Base-by-base conservation (phyloP, 2,888 invertebrate genomes). In the Tipula vernalis region DNA sequence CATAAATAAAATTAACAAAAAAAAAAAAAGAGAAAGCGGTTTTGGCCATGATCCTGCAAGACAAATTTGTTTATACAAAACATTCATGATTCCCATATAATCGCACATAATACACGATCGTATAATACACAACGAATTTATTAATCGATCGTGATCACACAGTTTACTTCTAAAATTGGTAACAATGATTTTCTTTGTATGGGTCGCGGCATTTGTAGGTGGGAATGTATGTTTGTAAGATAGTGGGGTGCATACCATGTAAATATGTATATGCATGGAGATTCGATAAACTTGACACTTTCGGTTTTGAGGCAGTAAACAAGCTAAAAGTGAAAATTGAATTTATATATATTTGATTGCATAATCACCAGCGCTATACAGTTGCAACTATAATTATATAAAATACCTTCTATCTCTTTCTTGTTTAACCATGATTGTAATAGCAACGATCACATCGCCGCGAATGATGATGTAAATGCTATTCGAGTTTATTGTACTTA, bases 31-130 rank as follows among this genome's bases (percentile, higher is more conserved):
- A 87, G 87, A 87, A 87, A 87, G 87, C 86, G 86, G 87, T 87
- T 87, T 87, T 87, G 87, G 86, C 87, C 87, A 86, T 87, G 87
- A 87, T 87, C 87, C 87, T 87, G 87, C 28, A 71, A 71, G 71
- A 71, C 71, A 71, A 71, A 71, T 71, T 71, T 71, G 71, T 71
- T 18, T 71, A 71, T 71, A 71, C 71, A 28, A 71, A 71, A 28
- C 28, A 83, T 86, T 83, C 87, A 86, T 87, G 87, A 87, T 86
- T 87, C 87, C 87, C 86, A 87, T 83, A 36, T 36, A 41, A 28
- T 44, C 18, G 8, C 71, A 71, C 71, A 28, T 71, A 71, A 57
- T 57, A 57, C 51, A 57, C 15, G 5, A 44, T 28, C 3, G 44
- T 18, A 57, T 15, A 57, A 57, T 6, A 57, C 15, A 57, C 44